Percentiles rank a stretch among this genome's conserved stretches.
phyloP scores from a whole-genome alignment of 2,113 vertebrate genomes.

The Psephotus haematonotus region DNA sequence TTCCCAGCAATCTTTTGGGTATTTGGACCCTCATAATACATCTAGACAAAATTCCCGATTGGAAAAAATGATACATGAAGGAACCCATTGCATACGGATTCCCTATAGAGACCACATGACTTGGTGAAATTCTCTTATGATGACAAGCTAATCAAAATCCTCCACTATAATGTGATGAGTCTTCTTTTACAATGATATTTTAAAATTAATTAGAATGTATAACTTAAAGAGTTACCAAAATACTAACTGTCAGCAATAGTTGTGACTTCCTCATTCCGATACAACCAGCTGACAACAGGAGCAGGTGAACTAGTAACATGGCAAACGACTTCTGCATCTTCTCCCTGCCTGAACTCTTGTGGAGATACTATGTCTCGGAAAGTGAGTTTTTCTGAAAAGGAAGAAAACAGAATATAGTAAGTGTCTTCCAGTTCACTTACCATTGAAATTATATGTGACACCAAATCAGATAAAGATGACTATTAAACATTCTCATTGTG shows the following conservation, averaged over 20 bases:
- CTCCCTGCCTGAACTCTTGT: conserved; percentile 93
- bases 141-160: neutral
- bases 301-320: conserved; percentile 92
- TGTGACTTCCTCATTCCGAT: conserved; percentile 89
- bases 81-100: neutral
- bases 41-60: neutral
- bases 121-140: neutral
- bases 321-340: conserved; percentile 92
- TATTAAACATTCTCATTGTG: neutral
- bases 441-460: neutral
- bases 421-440: neutral
- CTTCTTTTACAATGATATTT: neutral
- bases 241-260: conserved; percentile 91
- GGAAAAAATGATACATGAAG: neutral
- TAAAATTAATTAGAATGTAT: conserved; percentile 52
- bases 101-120: neutral
- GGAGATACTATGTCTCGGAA: conserved; percentile 89
- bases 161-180: neutral
- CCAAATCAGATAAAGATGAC: neutral
- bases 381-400: conserved; percentile 89
- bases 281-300: conserved; percentile 92
- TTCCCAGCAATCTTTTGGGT: neutral
- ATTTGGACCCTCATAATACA: neutral
- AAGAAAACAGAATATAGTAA: neutral
- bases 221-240: conserved; percentile 84